phyloP scores from a whole-genome alignment of 2,113 vertebrate genomes.

The Campylomormyrus numenius region DNA sequence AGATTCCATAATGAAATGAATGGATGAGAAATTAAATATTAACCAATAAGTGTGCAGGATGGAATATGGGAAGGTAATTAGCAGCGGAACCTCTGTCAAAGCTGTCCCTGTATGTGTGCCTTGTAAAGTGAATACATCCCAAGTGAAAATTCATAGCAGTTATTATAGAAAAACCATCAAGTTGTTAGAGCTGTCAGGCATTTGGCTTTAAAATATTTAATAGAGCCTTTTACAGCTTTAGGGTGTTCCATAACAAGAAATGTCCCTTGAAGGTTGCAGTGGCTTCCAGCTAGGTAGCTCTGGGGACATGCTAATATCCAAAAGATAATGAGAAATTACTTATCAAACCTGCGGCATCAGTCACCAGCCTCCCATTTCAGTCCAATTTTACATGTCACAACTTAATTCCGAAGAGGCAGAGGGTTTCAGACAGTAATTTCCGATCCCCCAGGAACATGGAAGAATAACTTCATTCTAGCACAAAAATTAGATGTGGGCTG shows the following conservation, averaged over 20 bases:
- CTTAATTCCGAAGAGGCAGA: slow-evolving; percentile 35
- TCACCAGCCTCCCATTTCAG: slow-evolving; percentile 33
- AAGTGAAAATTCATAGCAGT: slow-evolving; percentile 12
- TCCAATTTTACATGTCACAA: slow-evolving; percentile 29
- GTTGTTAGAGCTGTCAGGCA: slow-evolving; percentile 43
- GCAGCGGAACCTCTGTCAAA: background rate
- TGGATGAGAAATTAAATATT: background rate
- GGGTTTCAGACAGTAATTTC: slow-evolving; percentile 41
- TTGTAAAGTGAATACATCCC: slow-evolving; percentile 13
- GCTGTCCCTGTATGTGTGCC: background rate
- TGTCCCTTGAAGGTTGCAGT: slow-evolving; percentile 51
- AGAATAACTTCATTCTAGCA: slow-evolving; percentile 22
- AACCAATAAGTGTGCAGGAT: background rate
- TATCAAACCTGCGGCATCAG: slow-evolving; percentile 50
- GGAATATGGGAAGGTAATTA: background rate
- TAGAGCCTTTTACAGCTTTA: slow-evolving; percentile 58
- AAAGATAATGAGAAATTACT: slow-evolving; percentile 65
- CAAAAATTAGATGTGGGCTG: slow-evolving; percentile 38
- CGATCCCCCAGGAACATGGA: slow-evolving; percentile 34
- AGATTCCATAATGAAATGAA: background rate
- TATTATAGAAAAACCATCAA: slow-evolving; percentile 18
- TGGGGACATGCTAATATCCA: slow-evolving; percentile 51
- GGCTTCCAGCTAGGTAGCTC: slow-evolving; percentile 52
- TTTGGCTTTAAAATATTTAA: slow-evolving; percentile 44
- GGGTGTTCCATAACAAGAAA: slow-evolving; percentile 63